phyloP scores from a whole-genome alignment of 2,797 vertebrate species.

The Mycteria americana region DNA sequence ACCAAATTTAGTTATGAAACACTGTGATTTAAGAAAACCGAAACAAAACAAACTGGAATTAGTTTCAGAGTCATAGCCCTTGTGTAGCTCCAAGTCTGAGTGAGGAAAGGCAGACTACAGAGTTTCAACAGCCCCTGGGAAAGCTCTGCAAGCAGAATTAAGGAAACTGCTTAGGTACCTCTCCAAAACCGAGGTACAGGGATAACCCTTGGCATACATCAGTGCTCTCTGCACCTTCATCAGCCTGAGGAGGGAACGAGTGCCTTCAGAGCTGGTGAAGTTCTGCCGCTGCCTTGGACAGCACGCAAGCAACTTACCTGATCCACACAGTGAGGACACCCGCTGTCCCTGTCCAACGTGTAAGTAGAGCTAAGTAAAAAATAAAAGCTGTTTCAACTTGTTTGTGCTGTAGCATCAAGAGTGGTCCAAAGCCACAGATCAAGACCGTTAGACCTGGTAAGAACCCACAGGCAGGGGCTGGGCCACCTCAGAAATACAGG shows the following conservation, averaged over 20 bases:
- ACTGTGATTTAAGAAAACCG: neutral
- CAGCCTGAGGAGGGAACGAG: neutral
- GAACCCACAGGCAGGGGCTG: neutral
- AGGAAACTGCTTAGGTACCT: neutral
- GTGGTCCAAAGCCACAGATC: neutral
- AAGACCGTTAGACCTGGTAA: neutral
- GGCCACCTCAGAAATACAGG: neutral
- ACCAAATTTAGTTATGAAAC: neutral
- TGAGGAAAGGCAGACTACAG: neutral
- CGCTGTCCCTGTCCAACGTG: rapidly evolving
- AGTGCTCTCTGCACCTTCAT: neutral
- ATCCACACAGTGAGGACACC: neutral
- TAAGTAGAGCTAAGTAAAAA: neutral
- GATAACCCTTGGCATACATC: rapidly evolving
- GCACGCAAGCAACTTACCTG: neutral
- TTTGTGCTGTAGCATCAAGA: neutral
- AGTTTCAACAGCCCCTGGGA: neutral
- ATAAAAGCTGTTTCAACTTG: neutral
- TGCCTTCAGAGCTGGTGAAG: neutral
- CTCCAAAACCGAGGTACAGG: rapidly evolving
- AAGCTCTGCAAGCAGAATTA: neutral
- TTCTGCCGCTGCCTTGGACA: neutral
- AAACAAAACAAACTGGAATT: neutral
- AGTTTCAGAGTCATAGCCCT: neutral
- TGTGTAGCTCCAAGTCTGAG: neutral